Percentiles rank a stretch among this genome's conserved stretches.
Conservation (phyloP, 2,797 vertebrate species). For the Hydrocynus forskahlii region DNA sequence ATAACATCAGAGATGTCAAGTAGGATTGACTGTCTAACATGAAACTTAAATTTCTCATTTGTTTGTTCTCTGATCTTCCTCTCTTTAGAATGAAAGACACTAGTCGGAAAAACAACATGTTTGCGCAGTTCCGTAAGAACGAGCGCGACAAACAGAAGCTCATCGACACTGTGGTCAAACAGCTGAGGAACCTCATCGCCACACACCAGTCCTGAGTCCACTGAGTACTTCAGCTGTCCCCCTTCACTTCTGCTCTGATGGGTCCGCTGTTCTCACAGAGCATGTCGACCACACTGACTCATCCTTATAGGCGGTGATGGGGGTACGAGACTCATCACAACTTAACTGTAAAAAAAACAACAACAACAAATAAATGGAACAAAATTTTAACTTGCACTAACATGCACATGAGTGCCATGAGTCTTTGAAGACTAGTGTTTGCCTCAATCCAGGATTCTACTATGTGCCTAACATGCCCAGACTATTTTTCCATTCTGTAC, state of each 20-base stretch:
- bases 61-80: neutral
- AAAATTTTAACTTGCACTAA: slow-evolving; percentile 27
- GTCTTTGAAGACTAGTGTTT: slow-evolving; percentile 6
- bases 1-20: neutral
- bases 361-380: neutral
- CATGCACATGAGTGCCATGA: neutral
- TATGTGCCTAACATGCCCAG: neutral
- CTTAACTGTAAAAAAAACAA: neutral
- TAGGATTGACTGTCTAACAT: neutral
- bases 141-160: slow-evolving; percentile 94
- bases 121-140: slow-evolving; percentile 93
- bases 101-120: slow-evolving; percentile 92
- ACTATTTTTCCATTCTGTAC: slow-evolving; percentile 14
- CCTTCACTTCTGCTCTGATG: neutral
- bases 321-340: neutral
- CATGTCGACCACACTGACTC: neutral
- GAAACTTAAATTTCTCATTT: neutral
- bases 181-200: slow-evolving; percentile 90
- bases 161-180: slow-evolving; percentile 93
- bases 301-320: neutral
- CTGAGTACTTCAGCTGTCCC: slow-evolving; percentile 29
- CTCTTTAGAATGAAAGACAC: slow-evolving; percentile 89
- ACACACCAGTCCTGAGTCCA: slow-evolving; percentile 84
- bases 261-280: slow-evolving; percentile 14
- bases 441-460: slow-evolving; percentile 1